Conservation (phyloP, 2,888 invertebrate species). For the Pterobdella sp. region DNA sequence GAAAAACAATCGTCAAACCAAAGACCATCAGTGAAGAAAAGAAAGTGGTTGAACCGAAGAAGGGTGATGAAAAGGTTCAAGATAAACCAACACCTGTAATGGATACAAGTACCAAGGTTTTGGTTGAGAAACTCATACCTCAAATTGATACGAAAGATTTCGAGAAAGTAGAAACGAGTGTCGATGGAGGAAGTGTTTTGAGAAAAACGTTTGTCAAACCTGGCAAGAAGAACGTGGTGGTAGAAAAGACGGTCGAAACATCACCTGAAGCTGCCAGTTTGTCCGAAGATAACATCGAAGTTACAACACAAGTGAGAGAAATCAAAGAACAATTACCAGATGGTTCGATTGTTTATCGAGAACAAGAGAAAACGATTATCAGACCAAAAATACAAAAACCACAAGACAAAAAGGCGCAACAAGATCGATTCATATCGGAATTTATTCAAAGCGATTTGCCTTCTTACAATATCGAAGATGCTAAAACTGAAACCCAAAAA, state of each 20-base stretch:
- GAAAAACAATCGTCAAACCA: slow-evolving; percentile 17
- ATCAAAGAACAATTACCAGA: slow-evolving; percentile 15
- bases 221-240: neutral
- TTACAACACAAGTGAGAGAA: slow-evolving; percentile 3
- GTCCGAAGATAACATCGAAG: neutral
- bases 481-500: neutral
- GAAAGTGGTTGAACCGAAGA: neutral
- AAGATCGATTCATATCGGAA: slow-evolving; percentile 1
- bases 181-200: slow-evolving; percentile 6
- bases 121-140: neutral
- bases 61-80: neutral
- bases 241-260: slow-evolving; percentile 9
- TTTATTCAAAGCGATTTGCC: slow-evolving; percentile 18
- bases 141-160: neutral
- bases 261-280: neutral
- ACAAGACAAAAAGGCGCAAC: slow-evolving; percentile 5
- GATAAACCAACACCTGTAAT: neutral
- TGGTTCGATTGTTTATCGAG: slow-evolving; percentile 1
- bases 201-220: neutral
- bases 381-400: slow-evolving; percentile 3
- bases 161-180: neutral
- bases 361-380: neutral
- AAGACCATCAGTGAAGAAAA: neutral
- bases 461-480: slow-evolving; percentile 10
- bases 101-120: neutral